Evolutionary conservation across 64 coral and sea anemone species (phyloP), one percentile per base, ranked within the genome.

Genomic region (Stichodactyla mertensii): DNA sequence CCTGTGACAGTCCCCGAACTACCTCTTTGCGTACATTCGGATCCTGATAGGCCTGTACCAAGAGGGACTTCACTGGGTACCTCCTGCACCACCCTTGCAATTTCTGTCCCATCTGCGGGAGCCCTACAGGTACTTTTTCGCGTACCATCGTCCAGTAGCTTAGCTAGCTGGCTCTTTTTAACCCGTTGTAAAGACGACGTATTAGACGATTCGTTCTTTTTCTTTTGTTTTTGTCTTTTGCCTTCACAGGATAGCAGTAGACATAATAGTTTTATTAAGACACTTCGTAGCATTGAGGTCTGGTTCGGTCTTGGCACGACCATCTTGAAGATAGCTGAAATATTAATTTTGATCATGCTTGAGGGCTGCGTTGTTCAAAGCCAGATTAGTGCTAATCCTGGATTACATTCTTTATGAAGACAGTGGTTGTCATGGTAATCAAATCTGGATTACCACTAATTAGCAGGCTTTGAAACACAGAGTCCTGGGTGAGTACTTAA

Each of bases 231-330:
- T 18, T 79, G 61, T 71, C 91, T 58, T 89, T 86, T 95, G 20
- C 94, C 91, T 16, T 95, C 90, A 3, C 78, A 31, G 14, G 88
- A 77, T 4, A 95, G 51, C 54, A 92, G 52, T 16, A 77, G 80
- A 64, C 87, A 64, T n/a, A 95, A 87, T 9, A 95, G 79, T 55
- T 89, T 92, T 4, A 95, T 52, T 16, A 89, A 70, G 55, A 77
- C 82, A 27, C 55, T 83, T 14, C 79, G 80, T 26, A 92, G 87
- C 7, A 64, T 85, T 64, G 84, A 45, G 0, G 71, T 66, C 20
- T 80, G 57, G 6, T 62, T 71, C 18, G 80, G 57, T 54, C 15
- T 82, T 64, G 77, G 4, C 31, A 8, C n/a, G 22, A 84, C 54
- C 14, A 26, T 19, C 53, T 91, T 91, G 83, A 86, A 87, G 18